Percentiles rank a stretch among this genome's conserved stretches.
Evolutionary conservation across 2,888 invertebrate species (phyloP).

Genomic region (Rhorus exstirpatorius): DNA sequence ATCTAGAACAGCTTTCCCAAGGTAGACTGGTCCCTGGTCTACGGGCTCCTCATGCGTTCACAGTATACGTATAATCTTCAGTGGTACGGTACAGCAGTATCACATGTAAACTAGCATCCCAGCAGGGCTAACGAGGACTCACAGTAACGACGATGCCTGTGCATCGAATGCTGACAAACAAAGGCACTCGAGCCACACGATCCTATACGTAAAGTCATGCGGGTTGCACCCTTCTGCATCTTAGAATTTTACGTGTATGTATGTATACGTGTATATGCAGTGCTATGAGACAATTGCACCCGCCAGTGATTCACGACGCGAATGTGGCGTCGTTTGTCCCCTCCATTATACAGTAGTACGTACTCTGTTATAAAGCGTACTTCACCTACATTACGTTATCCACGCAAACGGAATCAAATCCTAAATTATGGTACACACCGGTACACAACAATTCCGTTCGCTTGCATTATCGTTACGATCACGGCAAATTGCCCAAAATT

Average conservation of each 20-base stretch:
- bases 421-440: constrained; percentile 34
- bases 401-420: constrained; percentile 44
- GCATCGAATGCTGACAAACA: neutral
- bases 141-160: constrained; percentile 46
- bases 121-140: constrained; percentile 73
- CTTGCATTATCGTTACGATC: constrained; percentile 56
- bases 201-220: neutral
- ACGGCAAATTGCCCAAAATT: constrained; percentile 59
- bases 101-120: constrained; percentile 64
- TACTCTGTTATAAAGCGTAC: constrained; percentile 18
- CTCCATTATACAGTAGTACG: constrained; percentile 5
- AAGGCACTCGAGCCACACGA: neutral
- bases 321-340: constrained; percentile 31
- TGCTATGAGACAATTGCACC: constrained; percentile 55
- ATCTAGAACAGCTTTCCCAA: neutral
- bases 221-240: neutral
- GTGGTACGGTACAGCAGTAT: constrained; percentile 14
- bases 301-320: constrained; percentile 71
- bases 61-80: neutral
- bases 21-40: neutral
- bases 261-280: constrained; percentile 11
- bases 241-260: neutral
- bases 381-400: constrained; percentile 26
- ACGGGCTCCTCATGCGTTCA: neutral
- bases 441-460: constrained; percentile 32